Base-by-base conservation (phyloP, 2,113 vertebrate species). In the Anas platyrhynchos region DNA sequence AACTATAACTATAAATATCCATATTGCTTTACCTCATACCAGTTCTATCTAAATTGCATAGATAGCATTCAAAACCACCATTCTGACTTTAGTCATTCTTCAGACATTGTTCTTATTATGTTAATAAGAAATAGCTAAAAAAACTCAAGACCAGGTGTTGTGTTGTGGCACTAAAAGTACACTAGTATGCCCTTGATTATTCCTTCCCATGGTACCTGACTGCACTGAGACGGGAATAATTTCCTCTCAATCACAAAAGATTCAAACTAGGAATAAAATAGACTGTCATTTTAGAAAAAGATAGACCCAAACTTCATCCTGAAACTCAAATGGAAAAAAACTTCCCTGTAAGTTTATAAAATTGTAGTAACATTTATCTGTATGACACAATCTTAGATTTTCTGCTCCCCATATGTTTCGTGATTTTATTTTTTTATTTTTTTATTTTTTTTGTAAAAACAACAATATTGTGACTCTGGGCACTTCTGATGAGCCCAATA, bases 1-100 rank as follows among this genome's bases (percentile, higher is more conserved):
- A 78, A 12, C 71, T 86, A n/a, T 89, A 78, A 12, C 71, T 86
- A n/a, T 89, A 91, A 95, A 83, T 83, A 91, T 16, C 62, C 4
- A 1, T 65, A 82, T 68, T 83, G 82, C 2, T 89, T 84, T 79
- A 46, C 26, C 20, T 85, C 41, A 31, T 48, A 68, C 22, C 5
- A 29, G 5, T 73, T 83, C 29, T 85, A 29, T 32, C 46, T 86
- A 36, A 63, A 91, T 73, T 80, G 23, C 31, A 27, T 76, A 62
- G 34, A 27, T 50, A n/a, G 10, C 43, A 50, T 36, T 75, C 34
- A 74, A 89, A 95, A 23, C 27, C 18, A 43, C 36, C 65, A 22
- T 82, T 92, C 27, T 58, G 80, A 25, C 6, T 87, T 89, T 61
- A 87, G 20, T 79, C 32, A 38, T 31, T 34, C 44, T 88, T 89